Conservation (phyloP, 2,113 vertebrate genomes). For the Spea multiplicata region DNA sequence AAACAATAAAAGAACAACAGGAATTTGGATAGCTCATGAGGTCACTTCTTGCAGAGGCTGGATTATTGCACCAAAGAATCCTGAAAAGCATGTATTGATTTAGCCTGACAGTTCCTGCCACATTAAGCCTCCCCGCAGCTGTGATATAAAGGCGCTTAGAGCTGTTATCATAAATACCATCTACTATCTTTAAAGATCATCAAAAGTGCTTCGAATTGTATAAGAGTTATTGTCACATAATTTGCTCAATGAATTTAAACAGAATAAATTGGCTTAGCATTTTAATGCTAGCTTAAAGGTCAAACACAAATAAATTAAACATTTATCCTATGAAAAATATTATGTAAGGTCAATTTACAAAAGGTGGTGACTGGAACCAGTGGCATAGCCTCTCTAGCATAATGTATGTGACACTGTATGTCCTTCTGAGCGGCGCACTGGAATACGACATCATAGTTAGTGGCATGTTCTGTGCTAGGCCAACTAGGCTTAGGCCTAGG, state of each 20-base stretch:
- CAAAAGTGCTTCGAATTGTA: slow-evolving; percentile 73
- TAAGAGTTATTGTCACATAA: slow-evolving; percentile 74
- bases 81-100: slow-evolving; percentile 85
- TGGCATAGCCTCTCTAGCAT: background rate
- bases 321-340: slow-evolving; percentile 71
- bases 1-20: slow-evolving; percentile 74
- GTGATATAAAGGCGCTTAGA: slow-evolving; percentile 82
- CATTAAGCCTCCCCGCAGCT: slow-evolving; percentile 80
- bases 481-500: too few species aligned
- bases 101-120: slow-evolving; percentile 82
- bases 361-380: slow-evolving; percentile 50
- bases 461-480: too few species aligned
- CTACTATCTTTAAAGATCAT: slow-evolving; percentile 82
- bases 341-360: slow-evolving; percentile 64
- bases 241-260: slow-evolving; percentile 76
- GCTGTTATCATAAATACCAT: slow-evolving; percentile 83
- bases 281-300: slow-evolving; percentile 80
- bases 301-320: slow-evolving; percentile 80
- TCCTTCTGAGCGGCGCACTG: too few species aligned
- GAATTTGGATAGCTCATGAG: slow-evolving; percentile 80
- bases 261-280: slow-evolving; percentile 74
- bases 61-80: slow-evolving; percentile 83
- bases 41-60: slow-evolving; percentile 80
- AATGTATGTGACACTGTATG: background rate
- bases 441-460: too few species aligned